Evolutionary conservation across 2,888 invertebrate genomes (phyloP).

Genomic region (Exocentrus adspersus): DNA sequence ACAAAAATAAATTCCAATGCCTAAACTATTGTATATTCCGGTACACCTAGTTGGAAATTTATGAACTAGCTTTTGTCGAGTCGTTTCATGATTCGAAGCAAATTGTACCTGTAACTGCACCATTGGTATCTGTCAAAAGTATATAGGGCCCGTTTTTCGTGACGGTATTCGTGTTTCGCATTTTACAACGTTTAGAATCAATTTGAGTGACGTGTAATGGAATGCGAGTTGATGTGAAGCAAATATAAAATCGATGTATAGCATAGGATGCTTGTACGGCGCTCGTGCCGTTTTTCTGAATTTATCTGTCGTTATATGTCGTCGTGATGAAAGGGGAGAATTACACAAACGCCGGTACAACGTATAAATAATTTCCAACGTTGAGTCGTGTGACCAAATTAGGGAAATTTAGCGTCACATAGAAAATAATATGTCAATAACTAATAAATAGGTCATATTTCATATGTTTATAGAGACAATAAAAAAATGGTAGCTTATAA

Average conservation of each 20-base stretch:
- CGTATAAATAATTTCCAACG: no score
- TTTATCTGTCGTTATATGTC: not conserved
- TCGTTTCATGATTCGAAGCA: constrained; percentile 3
- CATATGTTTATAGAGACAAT: no score
- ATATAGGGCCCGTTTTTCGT: constrained; percentile 7
- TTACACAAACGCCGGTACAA: no score
- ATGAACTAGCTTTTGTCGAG: constrained; percentile 3
- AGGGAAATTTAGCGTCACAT: no score
- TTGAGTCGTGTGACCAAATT: no score
- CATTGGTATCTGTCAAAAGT: constrained; percentile 20
- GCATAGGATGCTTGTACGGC: constrained; percentile 10
- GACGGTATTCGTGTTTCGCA: constrained; percentile 14
- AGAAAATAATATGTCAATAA: no score
- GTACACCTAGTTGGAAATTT: not conserved
- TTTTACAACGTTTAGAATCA: constrained; percentile 16
- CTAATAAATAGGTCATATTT: no score
- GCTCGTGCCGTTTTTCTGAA: not conserved
- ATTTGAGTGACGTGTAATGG: constrained; percentile 19
- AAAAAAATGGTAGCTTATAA: no score
- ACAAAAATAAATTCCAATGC: not conserved
- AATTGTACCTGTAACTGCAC: constrained; percentile 15
- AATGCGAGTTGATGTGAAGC: constrained; percentile 19
- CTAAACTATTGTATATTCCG: no score
- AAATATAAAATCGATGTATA: constrained; percentile 22
- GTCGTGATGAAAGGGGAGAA: no score